These are phyloP conservation scores for Lathamus discolor DNA, from an alignment of 2,113 vertebrate genomes.

Conservation along the genomic window DNA sequence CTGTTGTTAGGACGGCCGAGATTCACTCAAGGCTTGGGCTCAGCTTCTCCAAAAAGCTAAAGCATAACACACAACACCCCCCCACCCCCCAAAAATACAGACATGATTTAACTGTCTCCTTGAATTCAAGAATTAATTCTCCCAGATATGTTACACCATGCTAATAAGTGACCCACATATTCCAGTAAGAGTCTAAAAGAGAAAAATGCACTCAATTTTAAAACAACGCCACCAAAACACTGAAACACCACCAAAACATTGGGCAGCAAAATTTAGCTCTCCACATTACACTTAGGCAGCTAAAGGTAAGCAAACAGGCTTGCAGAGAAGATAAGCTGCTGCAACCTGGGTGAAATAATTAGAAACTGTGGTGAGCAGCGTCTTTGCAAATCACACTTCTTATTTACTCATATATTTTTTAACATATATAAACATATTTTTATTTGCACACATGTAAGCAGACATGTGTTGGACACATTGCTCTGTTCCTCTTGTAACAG, in stretches of 20 bases:
- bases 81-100: background rate
- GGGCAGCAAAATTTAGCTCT: background rate
- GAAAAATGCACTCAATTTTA: background rate
- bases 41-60: background rate
- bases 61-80: background rate
- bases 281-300: background rate
- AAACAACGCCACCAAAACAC: background rate
- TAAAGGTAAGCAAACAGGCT: background rate
- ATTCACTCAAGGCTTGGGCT: background rate
- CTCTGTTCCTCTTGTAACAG: background rate
- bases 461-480: background rate
- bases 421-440: background rate
- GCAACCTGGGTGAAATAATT: background rate
- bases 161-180: background rate
- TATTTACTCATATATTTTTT: background rate
- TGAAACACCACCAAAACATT: background rate
- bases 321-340: background rate
- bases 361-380: background rate
- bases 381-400: background rate
- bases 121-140: background rate
- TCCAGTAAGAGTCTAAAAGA: background rate
- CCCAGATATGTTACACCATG: background rate
- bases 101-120: background rate
- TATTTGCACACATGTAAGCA: background rate
- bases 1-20: conserved; percentile 26